Evolutionary conservation across 1,140 invertebrate genomes (phyloP).

Genomic region (Procambarus virginalis): DNA sequence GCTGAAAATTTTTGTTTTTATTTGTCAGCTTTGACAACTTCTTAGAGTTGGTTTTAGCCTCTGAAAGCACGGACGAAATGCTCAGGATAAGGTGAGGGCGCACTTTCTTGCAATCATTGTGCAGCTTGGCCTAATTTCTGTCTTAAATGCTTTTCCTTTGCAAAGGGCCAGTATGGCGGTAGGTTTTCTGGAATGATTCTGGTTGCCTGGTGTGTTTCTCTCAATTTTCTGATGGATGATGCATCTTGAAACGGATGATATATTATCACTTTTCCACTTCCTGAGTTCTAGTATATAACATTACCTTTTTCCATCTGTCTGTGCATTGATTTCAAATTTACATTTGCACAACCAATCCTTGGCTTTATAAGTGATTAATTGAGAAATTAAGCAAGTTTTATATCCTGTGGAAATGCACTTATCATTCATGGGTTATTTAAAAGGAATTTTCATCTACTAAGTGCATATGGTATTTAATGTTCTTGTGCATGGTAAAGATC

Average conservation of each 20-base stretch:
- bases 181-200: background rate
- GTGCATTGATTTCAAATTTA: background rate
- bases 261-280: background rate
- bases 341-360: background rate
- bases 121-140: slow-evolving; percentile 39
- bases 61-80: slow-evolving; percentile 62
- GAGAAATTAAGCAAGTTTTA: background rate
- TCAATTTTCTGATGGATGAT: background rate
- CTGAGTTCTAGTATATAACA: background rate
- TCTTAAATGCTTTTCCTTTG: slow-evolving; percentile 9
- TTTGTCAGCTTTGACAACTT: slow-evolving; percentile 67
- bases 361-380: background rate
- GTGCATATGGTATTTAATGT: no score
- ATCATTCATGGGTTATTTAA: background rate
- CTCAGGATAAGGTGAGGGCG: slow-evolving; percentile 61
- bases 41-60: slow-evolving; percentile 67
- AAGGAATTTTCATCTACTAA: background rate
- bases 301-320: background rate
- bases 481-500: no score
- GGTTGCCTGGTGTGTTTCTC: background rate
- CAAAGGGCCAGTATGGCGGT: slow-evolving; percentile 28
- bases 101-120: slow-evolving; percentile 35
- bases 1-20: slow-evolving; percentile 60
- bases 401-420: background rate
- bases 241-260: background rate